Evolutionary conservation across 1,140 invertebrate species (phyloP), one percentile per base, ranked within the genome.

Genomic region (Heliconius nattereri): DNA sequence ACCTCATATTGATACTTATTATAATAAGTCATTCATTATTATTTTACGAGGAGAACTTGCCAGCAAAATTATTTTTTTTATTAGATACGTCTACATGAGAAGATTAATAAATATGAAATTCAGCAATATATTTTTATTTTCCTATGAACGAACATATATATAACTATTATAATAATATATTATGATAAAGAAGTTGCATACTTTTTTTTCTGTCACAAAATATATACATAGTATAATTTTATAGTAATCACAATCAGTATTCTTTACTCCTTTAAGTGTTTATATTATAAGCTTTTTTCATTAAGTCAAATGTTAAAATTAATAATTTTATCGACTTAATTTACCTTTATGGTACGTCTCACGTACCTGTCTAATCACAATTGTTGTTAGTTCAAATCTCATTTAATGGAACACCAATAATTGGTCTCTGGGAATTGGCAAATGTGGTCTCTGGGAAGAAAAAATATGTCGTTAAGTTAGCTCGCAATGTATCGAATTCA

Each of bases 11-110:
- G 11, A 26, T 66, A 52, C 49, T 52, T 52, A 52, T 20, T 52
- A 52, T 20, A 20, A 52, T 20, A 66, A n/a, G 60, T 26, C 23
- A 66, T 66, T 29, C 60, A 66, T 66, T 66, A 66, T n/a, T 66
- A 66, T 66, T 66, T 66, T 66, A 66, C 60, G 60, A 66, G 60
- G 23, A 66, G 23, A 66, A 26, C n/a, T 66, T 23, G 60, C 23
- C 60, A 66, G 60, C 60, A 7, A 66, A 66, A 66, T 66, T 29
- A 66, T 66, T 66, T 26, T 66, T 66, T 66, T 66, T 66, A 29
- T 29, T 66, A 26, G 9, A 26, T 66, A 57, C 54, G 9, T n/a
- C 8, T 57, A n/a, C 60, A 66, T 66, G 23, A 26, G 26, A n/a
- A 66, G 60, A 66, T 66, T 66, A 26, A 66, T 66, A 66, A 19